Evolutionary conservation across 2,113 vertebrate genomes (phyloP), one percentile per base, ranked within the genome.

Genomic region (Callipepla californica): DNA sequence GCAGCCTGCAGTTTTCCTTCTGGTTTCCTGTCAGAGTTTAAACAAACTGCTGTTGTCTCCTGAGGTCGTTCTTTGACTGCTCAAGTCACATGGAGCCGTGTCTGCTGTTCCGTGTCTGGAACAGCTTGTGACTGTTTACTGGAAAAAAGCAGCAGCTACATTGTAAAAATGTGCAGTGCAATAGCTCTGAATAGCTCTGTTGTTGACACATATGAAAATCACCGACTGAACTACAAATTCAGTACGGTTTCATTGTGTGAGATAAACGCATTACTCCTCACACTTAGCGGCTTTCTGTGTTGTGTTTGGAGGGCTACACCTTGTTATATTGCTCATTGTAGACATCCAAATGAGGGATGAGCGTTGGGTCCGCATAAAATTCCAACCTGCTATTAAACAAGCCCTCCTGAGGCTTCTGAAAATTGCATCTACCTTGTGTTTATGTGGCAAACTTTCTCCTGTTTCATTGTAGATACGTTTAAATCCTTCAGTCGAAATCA

Each of bases 71-170:
- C 55, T 92, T 91, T 66, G 80, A 44, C 85, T 94, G 32, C 40
- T 50, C 5, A 34, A 93, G 80, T 95, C 93, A 90, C 93, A 69
- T 92, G 86, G 92, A 91, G 87, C 82, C 65, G 85, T 96, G 84
- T 80, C 91, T 91, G 69, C 93, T 91, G 80, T 94, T 96, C 76
- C 9, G 4, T 90, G 63, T 93, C 95, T 95, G 94, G 95, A 97
- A 94, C 89, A 95, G 69, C 70, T 79, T 96, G 94, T 96, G 81
- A 96, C 95, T 95, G 81, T 95, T 96, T 95, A 96, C 88, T 89
- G 94, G 96, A 94, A 96, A 96, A 90, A 96, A 94, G 90, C 89
- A 93, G 90, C 95, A 92, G 93, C 91, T 90, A 65, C 91, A 23
- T 15, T 86, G 92, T 85, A 76, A 94, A 94, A 95, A 85, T 82